Evolutionary conservation across 2,797 vertebrate species (phyloP), one percentile per base, ranked within the genome.

Genomic region (Remorina albescens): DNA sequence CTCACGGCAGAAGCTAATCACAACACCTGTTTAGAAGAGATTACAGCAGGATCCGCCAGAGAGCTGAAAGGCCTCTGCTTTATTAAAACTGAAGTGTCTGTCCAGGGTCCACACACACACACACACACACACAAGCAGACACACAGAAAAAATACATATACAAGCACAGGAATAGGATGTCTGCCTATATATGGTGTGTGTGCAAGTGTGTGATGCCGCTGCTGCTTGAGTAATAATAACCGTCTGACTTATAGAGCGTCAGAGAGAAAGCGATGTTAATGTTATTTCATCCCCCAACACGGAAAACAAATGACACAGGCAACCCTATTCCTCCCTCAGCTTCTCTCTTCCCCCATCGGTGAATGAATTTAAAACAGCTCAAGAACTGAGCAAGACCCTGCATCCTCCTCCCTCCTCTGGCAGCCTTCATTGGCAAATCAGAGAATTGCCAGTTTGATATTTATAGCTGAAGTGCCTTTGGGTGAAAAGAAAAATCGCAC

Each of bases 371-470:
- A 86, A 90, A 92, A 76, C 83, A 80, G 84, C 70, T 78, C 60
- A 74, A 85, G 82, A 88, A 75, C 55, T 65, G 79, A 83, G 81
- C 74, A 53, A 86, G 80, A 85, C 69, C 69, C 75, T 70, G 82
- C 80, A 60, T 78, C 81, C 64, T 84, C 84, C 87, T 82, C 78
- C 72, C 80, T 86, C 69, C 73, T 76, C 83, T 81, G 74, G 85
- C 89, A 82, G 82, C 67, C 80, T 90, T 90, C 85, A 88, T 90
- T 90, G 88, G 89, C 82, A 92, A 93, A 93, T 93, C 89, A 93
- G 87, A 93, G 87, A 89, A 92, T 89, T 88, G 80, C 86, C 85
- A 89, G 87, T 86, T 83, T 84, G 86, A 89, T 93, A 94, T 94
- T 93, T 94, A 92, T 94, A 94, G 94, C 90, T 68, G 32, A 67